These are phyloP conservation scores for Pectinophora gossypiella DNA, from an alignment of 1,140 invertebrate species.

Conservation along the genomic window DNA sequence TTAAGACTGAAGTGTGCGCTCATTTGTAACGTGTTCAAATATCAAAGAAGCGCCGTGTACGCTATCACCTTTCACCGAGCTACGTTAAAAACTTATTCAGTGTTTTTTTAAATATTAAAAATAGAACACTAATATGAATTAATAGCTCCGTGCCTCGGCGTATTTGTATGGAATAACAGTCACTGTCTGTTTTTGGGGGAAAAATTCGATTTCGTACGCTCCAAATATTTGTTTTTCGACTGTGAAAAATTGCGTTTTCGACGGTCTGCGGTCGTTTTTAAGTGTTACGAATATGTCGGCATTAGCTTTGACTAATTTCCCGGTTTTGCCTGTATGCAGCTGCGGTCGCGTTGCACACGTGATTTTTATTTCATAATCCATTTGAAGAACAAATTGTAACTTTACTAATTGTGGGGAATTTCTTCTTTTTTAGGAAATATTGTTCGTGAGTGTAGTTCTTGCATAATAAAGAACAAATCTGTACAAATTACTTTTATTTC, in stretches of 20 bases:
- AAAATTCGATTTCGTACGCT: constrained; percentile 43
- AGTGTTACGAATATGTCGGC: constrained; percentile 63
- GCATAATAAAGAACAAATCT: no score
- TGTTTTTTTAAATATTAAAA: constrained; percentile 42
- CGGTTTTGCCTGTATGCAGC: constrained; percentile 40
- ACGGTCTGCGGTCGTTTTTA: constrained; percentile 61
- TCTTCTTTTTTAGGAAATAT: no score
- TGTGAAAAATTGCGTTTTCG: constrained; percentile 68
- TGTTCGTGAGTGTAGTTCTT: no score
- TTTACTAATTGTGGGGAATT: constrained; percentile 19
- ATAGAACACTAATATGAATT: constrained; percentile 52
- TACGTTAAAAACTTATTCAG: constrained; percentile 7
- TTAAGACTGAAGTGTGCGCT: no score
- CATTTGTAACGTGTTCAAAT: constrained; percentile 40
- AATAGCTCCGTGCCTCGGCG: constrained; percentile 19
- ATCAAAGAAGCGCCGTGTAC: constrained; percentile 35
- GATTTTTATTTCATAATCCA: constrained; percentile 42
- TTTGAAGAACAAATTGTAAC: constrained; percentile 36
- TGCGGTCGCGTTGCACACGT: constrained; percentile 36
- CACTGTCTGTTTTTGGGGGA: constrained; percentile 16
- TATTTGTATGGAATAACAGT: constrained; percentile 14
- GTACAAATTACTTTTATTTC: no score
- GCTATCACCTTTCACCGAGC: constrained; percentile 31
- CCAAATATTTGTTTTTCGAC: constrained; percentile 62
- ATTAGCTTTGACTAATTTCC: constrained; percentile 55